Evolutionary conservation across 30 jellyfish, hydroid and myxozoan genomes (phyloP).

Genomic region (Haliclystus octoradiatus): DNA sequence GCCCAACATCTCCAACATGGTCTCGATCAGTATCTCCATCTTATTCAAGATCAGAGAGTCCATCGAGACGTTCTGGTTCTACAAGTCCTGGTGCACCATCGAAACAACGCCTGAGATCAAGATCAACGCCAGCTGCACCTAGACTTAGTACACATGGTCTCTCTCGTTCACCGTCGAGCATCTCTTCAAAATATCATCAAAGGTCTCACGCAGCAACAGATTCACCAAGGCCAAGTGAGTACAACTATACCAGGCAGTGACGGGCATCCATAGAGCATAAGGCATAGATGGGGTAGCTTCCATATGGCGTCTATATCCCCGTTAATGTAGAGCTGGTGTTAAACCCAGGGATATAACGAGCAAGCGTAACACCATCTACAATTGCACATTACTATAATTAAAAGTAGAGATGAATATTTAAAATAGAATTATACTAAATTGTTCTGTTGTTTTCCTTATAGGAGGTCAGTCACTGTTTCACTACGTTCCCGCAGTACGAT

Average conservation of each 20-base stretch:
- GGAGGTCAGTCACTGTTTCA: not conserved
- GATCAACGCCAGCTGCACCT: constrained; percentile 44
- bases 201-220: not conserved
- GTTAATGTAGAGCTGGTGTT: too few species aligned
- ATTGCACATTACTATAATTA: too few species aligned
- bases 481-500: not conserved
- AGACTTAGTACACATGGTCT: not conserved
- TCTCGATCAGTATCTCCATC: constrained; percentile 30
- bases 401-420: too few species aligned
- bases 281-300: too few species aligned
- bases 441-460: not conserved
- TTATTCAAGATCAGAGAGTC: constrained; percentile 56
- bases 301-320: too few species aligned
- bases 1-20: constrained; percentile 22
- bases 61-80: constrained; percentile 17
- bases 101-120: constrained; percentile 50
- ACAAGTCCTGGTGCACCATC: constrained; percentile 57
- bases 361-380: too few species aligned
- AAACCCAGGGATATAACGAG: too few species aligned
- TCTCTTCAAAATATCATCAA: not conserved
- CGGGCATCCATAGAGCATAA: too few species aligned
- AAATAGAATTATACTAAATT: not conserved
- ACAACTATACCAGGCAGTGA: too few species aligned
- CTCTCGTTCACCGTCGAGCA: not conserved
- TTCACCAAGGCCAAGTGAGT: not conserved